A percentile compares a stretch with the other conserved stretches of the same genome.
Conservation (phyloP, 2,888 invertebrate genomes). For the Caenorhabditis angaria region DNA sequence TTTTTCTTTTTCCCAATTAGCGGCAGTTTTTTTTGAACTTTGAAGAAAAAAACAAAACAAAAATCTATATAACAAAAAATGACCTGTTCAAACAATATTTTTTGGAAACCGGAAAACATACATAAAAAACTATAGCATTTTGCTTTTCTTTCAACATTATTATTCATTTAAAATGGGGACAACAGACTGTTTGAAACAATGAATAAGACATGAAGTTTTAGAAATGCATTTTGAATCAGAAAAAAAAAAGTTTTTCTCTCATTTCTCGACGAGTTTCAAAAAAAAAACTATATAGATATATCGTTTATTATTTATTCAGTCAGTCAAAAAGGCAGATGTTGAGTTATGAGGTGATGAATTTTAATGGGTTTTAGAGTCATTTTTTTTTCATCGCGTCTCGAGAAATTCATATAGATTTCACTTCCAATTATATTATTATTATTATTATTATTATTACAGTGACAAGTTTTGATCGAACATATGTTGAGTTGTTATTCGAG, state of each 20-base stretch:
- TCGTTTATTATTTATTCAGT: no score
- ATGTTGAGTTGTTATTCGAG: constrained; percentile 2
- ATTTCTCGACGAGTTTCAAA: background rate
- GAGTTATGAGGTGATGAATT: background rate
- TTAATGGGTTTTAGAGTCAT: background rate
- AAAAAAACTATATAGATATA: background rate
- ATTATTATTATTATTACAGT: constrained; percentile 2
- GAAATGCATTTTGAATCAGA: background rate
- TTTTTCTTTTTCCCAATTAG: background rate
- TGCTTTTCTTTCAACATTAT: background rate
- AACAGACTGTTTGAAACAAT: constrained; percentile 2
- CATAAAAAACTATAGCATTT: background rate
- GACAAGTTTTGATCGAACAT: constrained; percentile 3
- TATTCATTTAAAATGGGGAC: background rate
- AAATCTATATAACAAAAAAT: background rate
- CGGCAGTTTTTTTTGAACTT: background rate
- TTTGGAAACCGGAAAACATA: background rate
- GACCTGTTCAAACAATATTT: background rate
- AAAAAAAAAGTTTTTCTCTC: background rate
- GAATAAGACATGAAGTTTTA: background rate
- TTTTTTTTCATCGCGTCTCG: constrained; percentile 3
- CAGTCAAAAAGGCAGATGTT: background rate
- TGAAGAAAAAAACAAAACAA: background rate
- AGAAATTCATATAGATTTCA: no score
- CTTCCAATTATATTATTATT: no score